Evolutionary conservation across 1,140 invertebrate species (phyloP).

Genomic region (Catajapyx aquilonaris): DNA sequence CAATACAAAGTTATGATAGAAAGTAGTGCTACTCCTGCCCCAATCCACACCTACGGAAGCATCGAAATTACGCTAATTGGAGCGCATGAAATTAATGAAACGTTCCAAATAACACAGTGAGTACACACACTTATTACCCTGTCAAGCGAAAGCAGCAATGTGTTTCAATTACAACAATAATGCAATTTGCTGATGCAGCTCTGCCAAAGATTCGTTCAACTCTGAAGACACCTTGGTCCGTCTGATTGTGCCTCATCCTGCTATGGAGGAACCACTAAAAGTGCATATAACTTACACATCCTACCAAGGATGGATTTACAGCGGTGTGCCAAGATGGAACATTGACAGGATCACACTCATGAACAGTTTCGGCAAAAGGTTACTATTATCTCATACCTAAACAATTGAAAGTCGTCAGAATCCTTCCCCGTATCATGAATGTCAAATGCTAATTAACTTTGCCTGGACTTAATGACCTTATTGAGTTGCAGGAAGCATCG

Average conservation of each 20-base stretch:
- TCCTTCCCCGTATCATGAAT: neutral
- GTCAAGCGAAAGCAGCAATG: neutral
- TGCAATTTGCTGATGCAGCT: slow-evolving; percentile 23
- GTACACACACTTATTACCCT: slow-evolving; percentile 9
- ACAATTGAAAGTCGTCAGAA: neutral
- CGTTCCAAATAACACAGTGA: slow-evolving; percentile 67
- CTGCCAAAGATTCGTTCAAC: slow-evolving; percentile 53
- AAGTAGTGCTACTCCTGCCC: slow-evolving; percentile 37
- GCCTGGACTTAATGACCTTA: neutral
- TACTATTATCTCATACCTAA: slow-evolving; percentile 13
- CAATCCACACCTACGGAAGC: slow-evolving; percentile 52
- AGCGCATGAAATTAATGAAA: slow-evolving; percentile 63
- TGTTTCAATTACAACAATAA: neutral
- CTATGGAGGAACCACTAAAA: slow-evolving; percentile 42
- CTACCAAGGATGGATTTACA: slow-evolving; percentile 80
- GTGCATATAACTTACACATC: slow-evolving; percentile 63
- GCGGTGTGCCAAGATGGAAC: slow-evolving; percentile 49
- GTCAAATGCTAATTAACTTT: neutral
- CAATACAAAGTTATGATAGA: slow-evolving; percentile 67
- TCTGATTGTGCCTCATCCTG: slow-evolving; percentile 72
- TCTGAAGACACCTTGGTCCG: slow-evolving; percentile 45
- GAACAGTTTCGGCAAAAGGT: slow-evolving; percentile 67
- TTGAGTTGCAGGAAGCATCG: neutral
- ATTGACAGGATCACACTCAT: slow-evolving; percentile 62
- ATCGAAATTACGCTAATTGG: slow-evolving; percentile 61